Evolutionary conservation across 1,140 invertebrate species (phyloP).

Genomic region (Drosophila santomea): DNA sequence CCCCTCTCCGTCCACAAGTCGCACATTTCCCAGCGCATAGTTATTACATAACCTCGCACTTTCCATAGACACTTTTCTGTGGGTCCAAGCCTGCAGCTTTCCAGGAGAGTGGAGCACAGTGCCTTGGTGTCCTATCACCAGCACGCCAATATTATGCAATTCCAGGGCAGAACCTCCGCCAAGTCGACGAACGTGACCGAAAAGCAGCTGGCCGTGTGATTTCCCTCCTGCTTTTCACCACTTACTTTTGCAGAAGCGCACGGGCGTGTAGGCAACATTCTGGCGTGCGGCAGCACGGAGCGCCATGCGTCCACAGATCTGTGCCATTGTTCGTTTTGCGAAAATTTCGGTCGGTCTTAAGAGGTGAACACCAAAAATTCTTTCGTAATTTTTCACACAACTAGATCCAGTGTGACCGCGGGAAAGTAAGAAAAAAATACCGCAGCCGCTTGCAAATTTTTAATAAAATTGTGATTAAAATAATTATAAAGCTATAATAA

Average conservation of each 20-base stretch:
- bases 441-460: neutral
- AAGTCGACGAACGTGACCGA: conserved; percentile 51
- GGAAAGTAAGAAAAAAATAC: neutral
- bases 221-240: conserved; percentile 23
- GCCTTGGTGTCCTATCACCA: neutral
- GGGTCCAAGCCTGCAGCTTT: conserved; percentile 8
- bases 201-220: conserved; percentile 1
- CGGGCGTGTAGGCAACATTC: conserved; percentile 85
- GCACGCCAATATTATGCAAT: conserved; percentile 60
- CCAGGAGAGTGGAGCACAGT: neutral
- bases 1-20: conserved; percentile 12
- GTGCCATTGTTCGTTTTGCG: conserved; percentile 86
- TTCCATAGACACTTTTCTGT: conserved; percentile 14
- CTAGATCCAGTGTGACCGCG: conserved; percentile 20
- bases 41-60: conserved; percentile 73
- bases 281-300: conserved; percentile 85
- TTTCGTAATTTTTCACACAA: conserved; percentile 78
- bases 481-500: no score
- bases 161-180: neutral
- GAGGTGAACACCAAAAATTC: conserved; percentile 72
- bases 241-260: conserved; percentile 85
- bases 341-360: conserved; percentile 68
- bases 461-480: neutral
- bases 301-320: conserved; percentile 86
- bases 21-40: conserved; percentile 57